Conservation (phyloP, 2,888 invertebrate genomes). For the Pristionchus maxplancki region DNA sequence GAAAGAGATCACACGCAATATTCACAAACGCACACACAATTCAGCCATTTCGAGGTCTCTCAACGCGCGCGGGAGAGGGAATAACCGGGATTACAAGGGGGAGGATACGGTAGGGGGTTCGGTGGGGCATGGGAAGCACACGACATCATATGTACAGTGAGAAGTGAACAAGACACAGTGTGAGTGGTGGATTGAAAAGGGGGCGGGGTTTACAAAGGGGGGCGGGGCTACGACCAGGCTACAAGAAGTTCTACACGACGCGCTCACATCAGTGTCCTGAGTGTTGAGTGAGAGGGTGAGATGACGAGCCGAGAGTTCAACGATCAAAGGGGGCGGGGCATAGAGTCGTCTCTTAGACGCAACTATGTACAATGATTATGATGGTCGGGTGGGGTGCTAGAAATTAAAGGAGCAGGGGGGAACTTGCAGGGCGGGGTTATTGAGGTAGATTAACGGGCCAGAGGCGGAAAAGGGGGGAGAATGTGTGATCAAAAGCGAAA, state of each 20-base stretch:
- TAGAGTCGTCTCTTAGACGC: background rate
- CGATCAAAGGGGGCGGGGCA: slow-evolving; percentile 38
- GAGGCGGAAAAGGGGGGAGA: background rate
- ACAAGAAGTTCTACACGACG: slow-evolving; percentile 24
- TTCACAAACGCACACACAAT: slow-evolving; percentile 20
- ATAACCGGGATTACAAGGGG: slow-evolving; percentile 4
- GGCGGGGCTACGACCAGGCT: background rate
- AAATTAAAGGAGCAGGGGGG: background rate
- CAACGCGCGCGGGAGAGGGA: background rate
- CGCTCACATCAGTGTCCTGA: slow-evolving; percentile 46
- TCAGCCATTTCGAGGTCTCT: background rate
- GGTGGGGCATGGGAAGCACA: background rate
- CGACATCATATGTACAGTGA: slow-evolving; percentile 44
- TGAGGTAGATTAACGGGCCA: slow-evolving; percentile 1
- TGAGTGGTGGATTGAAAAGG: background rate
- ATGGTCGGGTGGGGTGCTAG: background rate
- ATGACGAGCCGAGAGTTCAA: background rate
- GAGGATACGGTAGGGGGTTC: background rate
- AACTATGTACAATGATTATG: slow-evolving; percentile 42
- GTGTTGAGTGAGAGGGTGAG: slow-evolving; percentile 13
- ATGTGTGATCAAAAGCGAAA: background rate
- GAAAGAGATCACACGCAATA: background rate
- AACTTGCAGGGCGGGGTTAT: slow-evolving; percentile 15
- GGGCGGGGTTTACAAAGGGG: background rate
- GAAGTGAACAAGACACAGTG: slow-evolving; percentile 37